A percentile compares a stretch with the other conserved stretches of the same genome.
Evolutionary conservation across 1,140 invertebrate genomes (phyloP).

Genomic region (Coenobita brevimanus): DNA sequence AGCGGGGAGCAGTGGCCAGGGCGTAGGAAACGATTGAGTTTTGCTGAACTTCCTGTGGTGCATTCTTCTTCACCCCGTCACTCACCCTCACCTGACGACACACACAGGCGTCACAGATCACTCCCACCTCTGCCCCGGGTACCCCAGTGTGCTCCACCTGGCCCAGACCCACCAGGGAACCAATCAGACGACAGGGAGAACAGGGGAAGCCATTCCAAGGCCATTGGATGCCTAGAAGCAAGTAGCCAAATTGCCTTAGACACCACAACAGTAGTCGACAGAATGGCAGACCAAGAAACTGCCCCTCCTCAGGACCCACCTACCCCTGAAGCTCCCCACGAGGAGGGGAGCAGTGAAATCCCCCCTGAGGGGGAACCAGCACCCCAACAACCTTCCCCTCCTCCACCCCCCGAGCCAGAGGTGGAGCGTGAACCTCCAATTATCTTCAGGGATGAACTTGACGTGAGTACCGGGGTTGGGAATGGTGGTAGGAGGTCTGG

Average conservation of each 20-base stretch:
- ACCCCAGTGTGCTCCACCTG: too few species aligned
- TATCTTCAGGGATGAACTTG: constrained; percentile 83
- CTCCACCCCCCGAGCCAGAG: constrained; percentile 71
- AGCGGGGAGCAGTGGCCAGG: too few species aligned
- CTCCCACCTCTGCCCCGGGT: too few species aligned
- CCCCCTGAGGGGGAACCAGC: background rate
- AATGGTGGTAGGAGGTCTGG: constrained; percentile 13
- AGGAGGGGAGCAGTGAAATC: background rate
- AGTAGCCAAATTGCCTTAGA: too few species aligned
- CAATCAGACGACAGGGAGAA: constrained; percentile 13
- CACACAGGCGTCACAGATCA: background rate
- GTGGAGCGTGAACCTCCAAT: constrained; percentile 87
- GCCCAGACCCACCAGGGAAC: background rate
- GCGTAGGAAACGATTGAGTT: too few species aligned
- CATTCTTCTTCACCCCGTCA: background rate
- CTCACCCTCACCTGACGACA: constrained; percentile 11
- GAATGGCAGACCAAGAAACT: background rate
- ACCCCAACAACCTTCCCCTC: background rate
- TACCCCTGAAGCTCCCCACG: background rate
- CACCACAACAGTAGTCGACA: too few species aligned
- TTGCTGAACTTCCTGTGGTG: background rate
- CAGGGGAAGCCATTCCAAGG: constrained; percentile 62
- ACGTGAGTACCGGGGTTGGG: constrained; percentile 77
- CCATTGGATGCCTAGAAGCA: background rate
- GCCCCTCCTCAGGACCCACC: background rate